Evolutionary conservation across 2,888 invertebrate genomes (phyloP).

Genomic region (Acronicta psi): DNA sequence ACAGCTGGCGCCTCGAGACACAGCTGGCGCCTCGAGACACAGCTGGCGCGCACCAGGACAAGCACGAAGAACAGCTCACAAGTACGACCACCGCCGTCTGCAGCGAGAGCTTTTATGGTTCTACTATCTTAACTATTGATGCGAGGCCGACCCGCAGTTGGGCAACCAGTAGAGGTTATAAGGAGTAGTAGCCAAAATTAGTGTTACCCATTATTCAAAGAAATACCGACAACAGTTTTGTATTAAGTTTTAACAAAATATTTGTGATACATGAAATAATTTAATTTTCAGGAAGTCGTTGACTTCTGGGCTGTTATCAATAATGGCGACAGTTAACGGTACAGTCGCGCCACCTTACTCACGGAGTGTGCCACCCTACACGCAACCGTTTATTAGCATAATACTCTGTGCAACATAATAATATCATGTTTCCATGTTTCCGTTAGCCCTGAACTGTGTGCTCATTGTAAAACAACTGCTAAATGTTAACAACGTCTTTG

Average conservation of each 20-base stretch:
- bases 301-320: conserved; percentile 90
- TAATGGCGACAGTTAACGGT: conserved; percentile 85
- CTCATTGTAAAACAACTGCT: conserved; percentile 22
- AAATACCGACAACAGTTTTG: too few species aligned
- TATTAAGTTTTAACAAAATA: too few species aligned
- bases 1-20: conserved; percentile 92
- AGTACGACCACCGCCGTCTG: conserved; percentile 93
- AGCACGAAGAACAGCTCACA: conserved; percentile 87
- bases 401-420: conserved; percentile 15
- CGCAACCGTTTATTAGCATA: conserved; percentile 21
- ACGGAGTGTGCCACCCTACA: conserved; percentile 55
- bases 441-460: conserved; percentile 33
- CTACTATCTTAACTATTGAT: not conserved
- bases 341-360: conserved; percentile 61
- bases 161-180: too few species aligned
- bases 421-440: conserved; percentile 1
- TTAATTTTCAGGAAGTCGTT: conserved; percentile 88
- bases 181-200: too few species aligned
- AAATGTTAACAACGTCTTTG: conserved; percentile 37
- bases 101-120: conserved; percentile 92
- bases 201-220: too few species aligned
- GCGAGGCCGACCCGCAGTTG: not conserved
- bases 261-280: conserved; percentile 35
- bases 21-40: too few species aligned
- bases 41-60: conserved; percentile 62